These are phyloP conservation scores for Cyclina sinensis DNA, from an alignment of 1,140 invertebrate species.

Conservation along the genomic window DNA sequence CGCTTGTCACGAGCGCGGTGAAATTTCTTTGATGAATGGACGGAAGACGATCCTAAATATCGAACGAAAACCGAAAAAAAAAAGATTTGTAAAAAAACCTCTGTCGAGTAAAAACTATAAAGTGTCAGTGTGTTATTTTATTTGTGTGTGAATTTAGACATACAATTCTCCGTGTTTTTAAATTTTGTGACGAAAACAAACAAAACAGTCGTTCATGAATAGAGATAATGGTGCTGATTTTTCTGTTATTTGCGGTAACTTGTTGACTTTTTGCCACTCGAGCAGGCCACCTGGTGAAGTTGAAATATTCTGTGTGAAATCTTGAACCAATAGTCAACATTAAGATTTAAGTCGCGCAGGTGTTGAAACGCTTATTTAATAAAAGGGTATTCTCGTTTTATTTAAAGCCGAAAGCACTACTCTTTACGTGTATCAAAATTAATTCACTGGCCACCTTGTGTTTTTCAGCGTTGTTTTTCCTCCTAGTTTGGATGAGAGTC, in stretches of 20 bases:
- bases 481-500: too few relatives aligned
- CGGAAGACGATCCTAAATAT: constrained; percentile 9
- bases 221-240: neutral
- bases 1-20: constrained; percentile 10
- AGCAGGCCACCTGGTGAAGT: constrained; percentile 31
- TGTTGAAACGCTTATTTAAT: constrained; percentile 47
- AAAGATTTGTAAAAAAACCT: too few relatives aligned
- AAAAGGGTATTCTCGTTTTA: constrained; percentile 32
- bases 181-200: constrained; percentile 19
- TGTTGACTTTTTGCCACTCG: constrained; percentile 37
- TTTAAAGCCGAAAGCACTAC: neutral
- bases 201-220: neutral
- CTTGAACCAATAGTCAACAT: constrained; percentile 1
- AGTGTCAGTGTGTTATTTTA: constrained; percentile 29
- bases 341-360: constrained; percentile 25
- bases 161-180: constrained; percentile 21
- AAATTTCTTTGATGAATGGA: constrained; percentile 44
- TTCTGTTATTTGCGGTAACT: constrained; percentile 30
- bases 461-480: constrained; percentile 35
- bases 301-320: constrained; percentile 48
- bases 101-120: neutral
- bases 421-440: constrained; percentile 20
- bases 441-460: constrained; percentile 15
- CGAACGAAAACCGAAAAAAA: constrained; percentile 18
- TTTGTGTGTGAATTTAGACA: constrained; percentile 16